Percentiles rank a stretch among this genome's conserved stretches.
These are phyloP conservation scores for Vandiemenella viatica DNA, from an alignment of 2,888 invertebrate species.

Conservation along the genomic window DNA sequence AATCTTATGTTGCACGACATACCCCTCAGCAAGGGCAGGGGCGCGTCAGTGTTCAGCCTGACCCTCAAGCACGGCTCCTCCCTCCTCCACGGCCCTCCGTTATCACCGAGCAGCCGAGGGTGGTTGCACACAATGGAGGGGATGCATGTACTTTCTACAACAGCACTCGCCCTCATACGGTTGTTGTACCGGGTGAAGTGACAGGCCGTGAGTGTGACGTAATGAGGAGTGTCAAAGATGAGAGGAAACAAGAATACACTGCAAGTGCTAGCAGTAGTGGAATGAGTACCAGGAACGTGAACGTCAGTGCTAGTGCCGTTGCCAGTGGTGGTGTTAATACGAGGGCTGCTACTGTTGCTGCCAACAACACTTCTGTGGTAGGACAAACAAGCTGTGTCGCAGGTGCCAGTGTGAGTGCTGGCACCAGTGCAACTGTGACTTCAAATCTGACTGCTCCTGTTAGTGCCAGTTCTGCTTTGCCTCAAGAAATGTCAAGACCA, in stretches of 20 bases:
- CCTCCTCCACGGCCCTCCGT: slow-evolving; percentile 22
- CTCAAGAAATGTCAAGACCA: slow-evolving; percentile 8
- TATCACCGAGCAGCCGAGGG: slow-evolving; percentile 23
- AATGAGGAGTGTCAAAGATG: slow-evolving; percentile 7
- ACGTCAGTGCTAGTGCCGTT: no score
- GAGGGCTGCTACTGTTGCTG: no score
- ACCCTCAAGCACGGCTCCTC: slow-evolving; percentile 13
- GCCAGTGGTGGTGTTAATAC: no score
- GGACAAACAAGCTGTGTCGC: no score
- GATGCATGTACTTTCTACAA: slow-evolving; percentile 11
- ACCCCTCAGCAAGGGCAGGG: slow-evolving; percentile 37
- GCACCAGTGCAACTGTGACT: no score
- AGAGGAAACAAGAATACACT: slow-evolving; percentile 8
- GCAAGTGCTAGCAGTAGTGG: no score
- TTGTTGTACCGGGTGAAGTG: slow-evolving; percentile 6
- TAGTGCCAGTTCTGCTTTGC: slow-evolving; percentile 9
- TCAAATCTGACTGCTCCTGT: no score
- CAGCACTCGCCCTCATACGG: slow-evolving; percentile 11
- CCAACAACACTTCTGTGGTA: no score
- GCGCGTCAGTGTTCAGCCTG: slow-evolving; percentile 20
- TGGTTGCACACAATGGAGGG: slow-evolving; percentile 10
- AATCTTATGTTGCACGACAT: slow-evolving; percentile 32
- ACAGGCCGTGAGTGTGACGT: slow-evolving; percentile 2
- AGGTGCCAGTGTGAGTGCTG: no score
- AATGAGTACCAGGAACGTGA: no score